phyloP scores from a whole-genome alignment of 2,888 invertebrate species.

The Punctoribates punctum region DNA sequence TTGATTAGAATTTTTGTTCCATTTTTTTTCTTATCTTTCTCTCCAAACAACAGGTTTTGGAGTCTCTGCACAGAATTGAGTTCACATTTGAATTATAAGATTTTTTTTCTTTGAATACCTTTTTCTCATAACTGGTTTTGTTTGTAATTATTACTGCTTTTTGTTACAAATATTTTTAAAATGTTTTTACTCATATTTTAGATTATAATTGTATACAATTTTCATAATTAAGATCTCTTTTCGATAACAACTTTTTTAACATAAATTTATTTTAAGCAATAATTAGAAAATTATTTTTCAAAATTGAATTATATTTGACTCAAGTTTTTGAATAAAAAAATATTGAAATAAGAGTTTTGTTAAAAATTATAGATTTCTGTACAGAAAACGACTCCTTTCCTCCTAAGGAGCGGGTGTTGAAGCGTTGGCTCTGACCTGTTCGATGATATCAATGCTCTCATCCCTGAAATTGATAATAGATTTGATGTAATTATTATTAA shows the following conservation, averaged over 20 bases:
- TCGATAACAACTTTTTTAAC: not conserved
- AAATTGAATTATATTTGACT: not conserved
- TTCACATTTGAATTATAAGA: constrained; percentile 10
- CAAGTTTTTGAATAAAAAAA: not conserved
- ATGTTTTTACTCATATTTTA: not conserved
- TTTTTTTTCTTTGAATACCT: not conserved
- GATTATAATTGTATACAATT: constrained; percentile 1
- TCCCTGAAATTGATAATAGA: constrained; percentile 5
- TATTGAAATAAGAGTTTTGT: too few species aligned
- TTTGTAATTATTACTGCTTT: constrained; percentile 4
- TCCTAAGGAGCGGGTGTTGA: constrained; percentile 27
- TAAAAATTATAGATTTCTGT: too few species aligned
- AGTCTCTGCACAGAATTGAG: constrained; percentile 21
- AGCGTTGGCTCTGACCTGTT: constrained; percentile 36
- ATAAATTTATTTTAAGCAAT: not conserved
- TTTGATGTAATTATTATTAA: not conserved
- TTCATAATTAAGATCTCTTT: not conserved
- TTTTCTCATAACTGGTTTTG: constrained; percentile 26
- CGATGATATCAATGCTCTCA: constrained; percentile 34
- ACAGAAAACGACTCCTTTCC: too few species aligned
- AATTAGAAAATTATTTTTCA: not conserved
- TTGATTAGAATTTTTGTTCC: constrained; percentile 10
- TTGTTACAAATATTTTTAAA: constrained; percentile 4
- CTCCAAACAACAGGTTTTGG: constrained; percentile 20
- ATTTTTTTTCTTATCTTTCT: constrained; percentile 13